A percentile compares a stretch with the other conserved stretches of the same genome.
These are phyloP conservation scores for Hirtodrosophila alboralis DNA, from an alignment of 2,888 invertebrate genomes.

Conservation along the genomic window DNA sequence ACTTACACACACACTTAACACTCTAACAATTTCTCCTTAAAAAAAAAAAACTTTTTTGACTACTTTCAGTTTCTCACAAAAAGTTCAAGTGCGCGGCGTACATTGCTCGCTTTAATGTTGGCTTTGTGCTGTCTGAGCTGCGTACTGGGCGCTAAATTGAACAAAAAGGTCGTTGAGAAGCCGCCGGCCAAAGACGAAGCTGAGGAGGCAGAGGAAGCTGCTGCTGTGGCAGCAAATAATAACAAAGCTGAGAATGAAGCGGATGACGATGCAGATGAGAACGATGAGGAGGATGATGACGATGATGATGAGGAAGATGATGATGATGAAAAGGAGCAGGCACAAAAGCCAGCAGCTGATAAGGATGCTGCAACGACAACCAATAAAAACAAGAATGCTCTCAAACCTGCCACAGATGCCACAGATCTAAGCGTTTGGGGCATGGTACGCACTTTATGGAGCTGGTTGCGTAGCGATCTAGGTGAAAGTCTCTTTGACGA, in stretches of 20 bases:
- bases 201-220: slow-evolving; percentile 25
- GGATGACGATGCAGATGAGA: slow-evolving; percentile 34
- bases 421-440: slow-evolving; percentile 79
- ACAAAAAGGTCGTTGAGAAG: slow-evolving; percentile 51
- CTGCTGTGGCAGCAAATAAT: slow-evolving; percentile 27
- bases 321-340: slow-evolving; percentile 14
- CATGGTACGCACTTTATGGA: slow-evolving; percentile 78
- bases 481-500: slow-evolving; percentile 79
- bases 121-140: slow-evolving; percentile 62
- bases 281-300: slow-evolving; percentile 35
- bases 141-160: slow-evolving; percentile 66
- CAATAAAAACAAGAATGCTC: slow-evolving; percentile 61
- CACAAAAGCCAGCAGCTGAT: slow-evolving; percentile 21
- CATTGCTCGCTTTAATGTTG: slow-evolving; percentile 61
- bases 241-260: slow-evolving; percentile 38
- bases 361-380: slow-evolving; percentile 42
- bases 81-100: slow-evolving; percentile 62
- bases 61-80: slow-evolving; percentile 77
- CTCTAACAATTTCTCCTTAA: slow-evolving; percentile 55
- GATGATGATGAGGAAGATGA: slow-evolving; percentile 28
- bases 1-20: slow-evolving; percentile 31
- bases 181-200: slow-evolving; percentile 41
- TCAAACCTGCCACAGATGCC: slow-evolving; percentile 63
- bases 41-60: slow-evolving; percentile 19
- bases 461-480: slow-evolving; percentile 81